These are phyloP conservation scores for Esperia sulphurella DNA, from an alignment of 2,888 invertebrate genomes.

Conservation along the genomic window DNA sequence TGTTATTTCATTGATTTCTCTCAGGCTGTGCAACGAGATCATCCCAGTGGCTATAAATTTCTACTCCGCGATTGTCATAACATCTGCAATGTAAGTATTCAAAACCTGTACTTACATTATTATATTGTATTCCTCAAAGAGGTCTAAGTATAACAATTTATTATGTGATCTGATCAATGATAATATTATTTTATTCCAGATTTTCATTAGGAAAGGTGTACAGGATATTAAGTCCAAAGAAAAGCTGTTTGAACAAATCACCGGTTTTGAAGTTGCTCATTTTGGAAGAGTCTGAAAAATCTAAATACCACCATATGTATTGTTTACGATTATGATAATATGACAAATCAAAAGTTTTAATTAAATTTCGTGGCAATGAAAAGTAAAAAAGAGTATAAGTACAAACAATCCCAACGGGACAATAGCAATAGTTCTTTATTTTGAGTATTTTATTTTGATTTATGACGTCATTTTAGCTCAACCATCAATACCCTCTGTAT, in stretches of 20 bases:
- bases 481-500: too few relatives aligned
- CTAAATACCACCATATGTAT: too few relatives aligned
- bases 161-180: background rate
- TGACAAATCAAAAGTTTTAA: too few relatives aligned
- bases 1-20: conserved; percentile 96
- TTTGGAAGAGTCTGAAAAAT: background rate
- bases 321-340: too few relatives aligned
- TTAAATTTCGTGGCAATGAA: too few relatives aligned
- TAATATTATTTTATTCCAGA: conserved; percentile 73
- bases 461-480: too few relatives aligned
- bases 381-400: too few relatives aligned
- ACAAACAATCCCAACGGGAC: too few relatives aligned
- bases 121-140: background rate
- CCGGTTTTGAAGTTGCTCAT: conserved; percentile 81
- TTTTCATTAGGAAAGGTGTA: conserved; percentile 85
- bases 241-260: conserved; percentile 87
- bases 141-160: background rate
- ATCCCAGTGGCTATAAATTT: conserved; percentile 93
- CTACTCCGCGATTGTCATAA: conserved; percentile 93
- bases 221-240: conserved; percentile 82
- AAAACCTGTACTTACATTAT: too few relatives aligned
- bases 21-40: conserved; percentile 95
- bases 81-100: conserved; percentile 83
- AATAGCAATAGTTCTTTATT: too few relatives aligned
- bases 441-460: too few relatives aligned